Percentiles rank a stretch among this genome's conserved stretches.
Conservation (phyloP, 2,113 vertebrate genomes). For the Lipophrys pholis region DNA sequence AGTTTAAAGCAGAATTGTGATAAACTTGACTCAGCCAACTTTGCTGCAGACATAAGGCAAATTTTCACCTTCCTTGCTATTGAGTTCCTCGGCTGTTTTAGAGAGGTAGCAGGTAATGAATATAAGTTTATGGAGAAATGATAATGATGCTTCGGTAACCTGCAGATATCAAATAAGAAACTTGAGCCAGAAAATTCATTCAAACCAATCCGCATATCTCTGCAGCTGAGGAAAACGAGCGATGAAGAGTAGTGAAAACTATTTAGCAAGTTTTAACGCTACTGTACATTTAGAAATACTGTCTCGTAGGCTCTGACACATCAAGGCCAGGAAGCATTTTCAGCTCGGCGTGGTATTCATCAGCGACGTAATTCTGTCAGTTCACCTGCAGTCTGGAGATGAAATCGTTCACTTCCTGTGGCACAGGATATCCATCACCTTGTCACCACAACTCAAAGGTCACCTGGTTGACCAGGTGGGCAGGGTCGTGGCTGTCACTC, state of each 20-base stretch:
- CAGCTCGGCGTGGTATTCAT: not conserved
- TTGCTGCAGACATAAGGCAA: no score
- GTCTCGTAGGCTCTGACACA: not conserved
- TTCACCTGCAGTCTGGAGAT: slow-evolving; percentile 31
- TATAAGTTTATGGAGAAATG: no score
- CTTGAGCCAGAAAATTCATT: not conserved
- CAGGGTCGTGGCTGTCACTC: slow-evolving; percentile 47
- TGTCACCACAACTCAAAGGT: slow-evolving; percentile 54
- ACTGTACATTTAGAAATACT: not conserved
- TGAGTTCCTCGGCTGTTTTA: no score
- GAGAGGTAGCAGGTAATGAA: no score
- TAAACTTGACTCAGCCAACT: no score
- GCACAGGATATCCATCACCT: slow-evolving; percentile 56
- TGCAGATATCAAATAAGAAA: no score
- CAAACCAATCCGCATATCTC: not conserved
- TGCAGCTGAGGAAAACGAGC: not conserved
- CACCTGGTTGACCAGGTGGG: slow-evolving; percentile 56
- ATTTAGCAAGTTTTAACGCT: not conserved
- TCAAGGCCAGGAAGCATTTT: slow-evolving; percentile 7
- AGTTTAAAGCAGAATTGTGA: no score
- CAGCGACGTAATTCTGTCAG: slow-evolving; percentile 13
- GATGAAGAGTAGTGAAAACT: not conserved
- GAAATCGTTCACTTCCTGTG: slow-evolving; percentile 49
- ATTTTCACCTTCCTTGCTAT: no score
- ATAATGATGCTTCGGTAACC: no score